Conservation (phyloP, 2,113 vertebrate genomes). For the Hypocryptadius cinnamomeus region DNA sequence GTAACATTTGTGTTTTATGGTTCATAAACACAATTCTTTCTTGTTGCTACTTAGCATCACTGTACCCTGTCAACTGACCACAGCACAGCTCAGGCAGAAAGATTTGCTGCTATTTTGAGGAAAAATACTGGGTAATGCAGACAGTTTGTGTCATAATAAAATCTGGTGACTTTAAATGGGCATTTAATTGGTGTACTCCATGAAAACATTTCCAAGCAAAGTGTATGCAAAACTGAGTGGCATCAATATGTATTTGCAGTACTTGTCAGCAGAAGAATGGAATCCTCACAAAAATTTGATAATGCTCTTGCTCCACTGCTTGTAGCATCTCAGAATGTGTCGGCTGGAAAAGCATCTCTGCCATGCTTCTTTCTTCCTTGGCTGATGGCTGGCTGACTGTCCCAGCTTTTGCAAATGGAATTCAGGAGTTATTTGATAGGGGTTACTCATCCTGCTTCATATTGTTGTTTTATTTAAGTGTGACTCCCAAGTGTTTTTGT, state of each 20-base stretch:
- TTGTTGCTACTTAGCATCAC: not conserved
- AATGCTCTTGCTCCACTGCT: not conserved
- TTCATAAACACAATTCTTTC: not conserved
- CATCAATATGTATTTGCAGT: not conserved
- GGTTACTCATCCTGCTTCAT: not conserved
- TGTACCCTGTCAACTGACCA: not conserved
- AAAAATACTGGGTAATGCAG: not conserved
- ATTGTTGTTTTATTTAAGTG: not conserved
- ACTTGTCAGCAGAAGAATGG: not conserved
- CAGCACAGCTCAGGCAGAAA: not conserved
- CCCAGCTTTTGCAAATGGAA: not conserved
- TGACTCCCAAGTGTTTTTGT: not conserved
- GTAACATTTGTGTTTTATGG: not conserved
- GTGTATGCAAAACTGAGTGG: not conserved
- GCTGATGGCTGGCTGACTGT: not conserved
- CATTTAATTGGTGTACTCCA: not conserved
- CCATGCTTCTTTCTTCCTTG: not conserved
- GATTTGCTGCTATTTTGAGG: not conserved
- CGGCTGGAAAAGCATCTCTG: not conserved
- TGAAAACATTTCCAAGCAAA: not conserved
- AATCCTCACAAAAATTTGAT: not conserved
- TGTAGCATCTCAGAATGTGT: not conserved
- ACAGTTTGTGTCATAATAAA: not conserved
- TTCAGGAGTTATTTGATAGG: not conserved
- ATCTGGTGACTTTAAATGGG: not conserved